Percentiles rank a stretch among this genome's conserved stretches.
phyloP scores from a whole-genome alignment of 2,888 invertebrate species.

The Isotomurus palustris region DNA sequence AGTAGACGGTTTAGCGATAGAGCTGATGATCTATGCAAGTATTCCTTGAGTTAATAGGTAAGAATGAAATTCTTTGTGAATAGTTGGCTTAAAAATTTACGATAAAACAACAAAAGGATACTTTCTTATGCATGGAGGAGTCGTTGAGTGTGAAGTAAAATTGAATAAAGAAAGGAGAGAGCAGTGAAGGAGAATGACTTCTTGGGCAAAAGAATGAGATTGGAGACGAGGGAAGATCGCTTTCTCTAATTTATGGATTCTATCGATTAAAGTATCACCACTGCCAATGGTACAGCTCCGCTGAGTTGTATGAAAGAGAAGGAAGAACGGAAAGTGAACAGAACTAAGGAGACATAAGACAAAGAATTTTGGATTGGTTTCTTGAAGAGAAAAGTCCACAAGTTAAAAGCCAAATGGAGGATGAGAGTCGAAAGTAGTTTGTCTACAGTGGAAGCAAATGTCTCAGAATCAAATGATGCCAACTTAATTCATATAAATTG shows the following conservation, averaged over 20 bases:
- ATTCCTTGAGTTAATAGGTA: too few relatives aligned
- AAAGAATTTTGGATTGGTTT: too few relatives aligned
- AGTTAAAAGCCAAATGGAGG: slow-evolving; percentile 6
- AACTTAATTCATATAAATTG: slow-evolving; percentile 9
- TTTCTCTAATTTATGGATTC: slow-evolving; percentile 24
- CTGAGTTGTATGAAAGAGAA: background rate
- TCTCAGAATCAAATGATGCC: slow-evolving; percentile 4
- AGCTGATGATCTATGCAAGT: too few relatives aligned
- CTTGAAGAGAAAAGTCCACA: slow-evolving; percentile 5
- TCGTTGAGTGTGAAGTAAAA: background rate
- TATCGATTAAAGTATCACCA: slow-evolving; percentile 19
- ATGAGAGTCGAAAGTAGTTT: slow-evolving; percentile 6
- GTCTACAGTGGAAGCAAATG: background rate
- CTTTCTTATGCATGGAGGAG: background rate
- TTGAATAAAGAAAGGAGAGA: background rate
- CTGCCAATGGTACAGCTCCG: background rate
- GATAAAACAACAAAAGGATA: too few relatives aligned
- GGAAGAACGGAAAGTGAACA: background rate
- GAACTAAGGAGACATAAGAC: too few relatives aligned
- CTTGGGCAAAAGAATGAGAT: background rate
- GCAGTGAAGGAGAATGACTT: background rate
- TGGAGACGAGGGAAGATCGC: slow-evolving; percentile 10
- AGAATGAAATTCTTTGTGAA: background rate
- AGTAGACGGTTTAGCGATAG: too few relatives aligned
- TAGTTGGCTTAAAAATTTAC: too few relatives aligned